These are phyloP conservation scores for Neopelma chrysocephalum DNA, from an alignment of 2,797 vertebrate species.

Conservation along the genomic window DNA sequence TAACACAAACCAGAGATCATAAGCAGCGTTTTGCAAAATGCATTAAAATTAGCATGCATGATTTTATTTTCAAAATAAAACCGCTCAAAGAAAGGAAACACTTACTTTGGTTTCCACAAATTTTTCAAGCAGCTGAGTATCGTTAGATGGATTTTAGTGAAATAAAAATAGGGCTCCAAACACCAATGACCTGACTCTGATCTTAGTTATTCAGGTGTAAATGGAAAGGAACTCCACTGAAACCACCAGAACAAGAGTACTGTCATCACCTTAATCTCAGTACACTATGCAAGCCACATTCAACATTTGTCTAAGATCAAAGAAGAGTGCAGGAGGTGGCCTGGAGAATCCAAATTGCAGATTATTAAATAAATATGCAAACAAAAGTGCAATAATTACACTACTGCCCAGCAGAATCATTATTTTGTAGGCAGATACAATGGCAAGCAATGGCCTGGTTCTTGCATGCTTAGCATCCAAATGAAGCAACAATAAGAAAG, in stretches of 20 bases:
- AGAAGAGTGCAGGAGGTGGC: background rate
- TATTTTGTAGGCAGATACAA: background rate
- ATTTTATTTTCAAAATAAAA: constrained; percentile 34
- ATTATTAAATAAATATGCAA: background rate
- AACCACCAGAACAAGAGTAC: background rate
- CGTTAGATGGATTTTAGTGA: background rate
- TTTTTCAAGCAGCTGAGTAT: background rate
- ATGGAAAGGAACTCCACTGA: background rate
- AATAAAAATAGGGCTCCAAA: background rate
- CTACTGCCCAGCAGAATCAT: background rate
- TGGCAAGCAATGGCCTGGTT: background rate
- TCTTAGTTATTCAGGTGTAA: background rate
- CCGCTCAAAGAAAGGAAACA: background rate
- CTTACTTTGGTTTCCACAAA: background rate
- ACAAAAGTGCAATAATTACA: background rate
- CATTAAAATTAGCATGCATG: background rate
- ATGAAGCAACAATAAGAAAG: background rate
- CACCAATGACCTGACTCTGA: background rate
- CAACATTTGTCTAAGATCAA: background rate
- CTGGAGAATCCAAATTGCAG: background rate
- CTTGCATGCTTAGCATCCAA: background rate
- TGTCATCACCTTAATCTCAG: background rate
- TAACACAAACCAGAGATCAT: background rate
- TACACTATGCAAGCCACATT: background rate
- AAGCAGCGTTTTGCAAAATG: background rate